Percentiles rank a stretch among this genome's conserved stretches.
Evolutionary conservation across 2,113 vertebrate genomes (phyloP).

Genomic region (Pseudolaguvia tuberculata): DNA sequence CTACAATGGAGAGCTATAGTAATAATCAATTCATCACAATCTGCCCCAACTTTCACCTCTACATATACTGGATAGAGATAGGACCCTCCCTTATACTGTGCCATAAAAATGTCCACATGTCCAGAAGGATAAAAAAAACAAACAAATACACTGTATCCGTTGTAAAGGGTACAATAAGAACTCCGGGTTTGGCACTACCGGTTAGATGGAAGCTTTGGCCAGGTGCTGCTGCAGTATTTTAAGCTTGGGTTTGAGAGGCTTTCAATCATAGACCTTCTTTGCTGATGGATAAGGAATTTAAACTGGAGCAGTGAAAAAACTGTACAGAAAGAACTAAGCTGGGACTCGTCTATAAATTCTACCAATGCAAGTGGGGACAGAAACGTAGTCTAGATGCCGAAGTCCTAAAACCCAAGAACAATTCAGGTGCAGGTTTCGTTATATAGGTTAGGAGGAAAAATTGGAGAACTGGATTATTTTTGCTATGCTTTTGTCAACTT

Average conservation of each 20-base stretch:
- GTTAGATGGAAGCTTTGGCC: conserved; percentile 37
- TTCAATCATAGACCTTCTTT: conserved; percentile 43
- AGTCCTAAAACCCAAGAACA: conserved; percentile 29
- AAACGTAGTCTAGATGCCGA: conserved; percentile 16
- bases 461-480: background rate
- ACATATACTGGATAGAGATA: conserved; percentile 37
- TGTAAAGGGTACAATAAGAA: conserved; percentile 34
- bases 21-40: conserved; percentile 62
- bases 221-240: conserved; percentile 34
- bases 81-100: conserved; percentile 15
- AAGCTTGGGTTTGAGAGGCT: conserved; percentile 37
- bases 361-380: background rate
- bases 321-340: conserved; percentile 25
- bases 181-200: conserved; percentile 4
- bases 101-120: conserved; percentile 44
- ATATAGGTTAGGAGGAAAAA: conserved; percentile 14
- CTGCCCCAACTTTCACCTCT: conserved; percentile 50
- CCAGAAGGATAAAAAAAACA: conserved; percentile 50
- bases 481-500: background rate
- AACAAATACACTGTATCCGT: conserved; percentile 64
- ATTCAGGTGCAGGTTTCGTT: conserved; percentile 9
- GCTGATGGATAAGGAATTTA: conserved; percentile 31
- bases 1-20: conserved; percentile 52
- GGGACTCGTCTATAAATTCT: conserved; percentile 38
- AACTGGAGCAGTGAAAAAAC: conserved; percentile 29